Base-by-base conservation (phyloP, 2,888 invertebrate species). In the Troides oblongomaculatus region DNA sequence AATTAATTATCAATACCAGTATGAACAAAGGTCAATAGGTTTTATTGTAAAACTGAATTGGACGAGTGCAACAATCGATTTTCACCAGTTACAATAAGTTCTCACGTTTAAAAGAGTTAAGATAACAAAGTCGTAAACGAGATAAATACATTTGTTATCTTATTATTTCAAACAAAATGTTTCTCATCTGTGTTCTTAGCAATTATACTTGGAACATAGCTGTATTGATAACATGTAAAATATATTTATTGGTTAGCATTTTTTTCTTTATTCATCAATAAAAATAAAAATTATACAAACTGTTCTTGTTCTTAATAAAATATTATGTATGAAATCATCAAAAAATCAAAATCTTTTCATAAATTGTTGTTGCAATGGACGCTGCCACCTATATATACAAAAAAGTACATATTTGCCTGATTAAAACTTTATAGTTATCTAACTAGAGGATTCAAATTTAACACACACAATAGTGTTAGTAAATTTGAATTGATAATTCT, bases 161-260 rank as follows among this genome's bases (percentile, higher is more conserved):
- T 64, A n/a, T 58, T 68, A 63, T 61, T 59, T 56, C 23, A 56
- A 60, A 64, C 64, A 61, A 64, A 64, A 61, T 64, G 64, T 69
- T 69, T 64, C 64, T 69, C 68, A 64, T 60, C 43, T 60, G 64
- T 64, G 56, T 50, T 64, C 60, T 56, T 64, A 59, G 59, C 53
- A 36, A 68, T n/a, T 36, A 50, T 60, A 59, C 50, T 30, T 62
- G 62, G 12, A 56, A 14, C 4, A 17, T 50, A 12, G 57, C 10
- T 57, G 57, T 57, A 23, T 7, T 57, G 57, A 57, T 57, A 57
- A 57, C 21, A 57, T 57, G 17, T 50, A 18, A 14, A 50, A 50
- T 50, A 18, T 50, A 50, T 14, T 12, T 17, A 10, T 50, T 17
- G 14, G 18, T 14, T 50, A 17, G 5, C 18, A 4, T 50, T 50